These are phyloP conservation scores for Notothenia coriiceps DNA, from an alignment of 2,113 vertebrate species.

Conservation along the genomic window DNA sequence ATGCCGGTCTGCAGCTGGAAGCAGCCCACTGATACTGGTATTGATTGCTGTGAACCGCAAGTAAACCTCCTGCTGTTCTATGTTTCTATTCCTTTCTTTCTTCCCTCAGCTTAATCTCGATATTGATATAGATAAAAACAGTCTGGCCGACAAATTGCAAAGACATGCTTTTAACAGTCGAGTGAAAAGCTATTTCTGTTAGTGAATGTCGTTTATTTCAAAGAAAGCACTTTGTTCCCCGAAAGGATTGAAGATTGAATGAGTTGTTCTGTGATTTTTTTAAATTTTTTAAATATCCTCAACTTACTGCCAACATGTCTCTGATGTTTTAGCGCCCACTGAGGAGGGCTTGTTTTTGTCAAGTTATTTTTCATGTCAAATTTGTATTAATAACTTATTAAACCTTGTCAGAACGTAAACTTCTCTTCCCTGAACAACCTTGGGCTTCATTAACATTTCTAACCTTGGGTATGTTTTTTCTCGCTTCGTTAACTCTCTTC, in stretches of 20 bases:
- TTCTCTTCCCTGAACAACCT: slow-evolving; percentile 56
- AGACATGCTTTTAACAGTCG: slow-evolving; percentile 22
- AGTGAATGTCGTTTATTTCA: slow-evolving; percentile 8
- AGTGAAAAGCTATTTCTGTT: slow-evolving; percentile 40
- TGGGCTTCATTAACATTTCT: slow-evolving; percentile 67
- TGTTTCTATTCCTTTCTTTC: slow-evolving; percentile 53
- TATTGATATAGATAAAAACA: slow-evolving; percentile 65
- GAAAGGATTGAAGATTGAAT: not conserved
- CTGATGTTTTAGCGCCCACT: slow-evolving; percentile 7
- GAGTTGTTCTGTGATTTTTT: not conserved
- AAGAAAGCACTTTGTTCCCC: slow-evolving; percentile 23
- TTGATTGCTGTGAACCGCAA: slow-evolving; percentile 69
- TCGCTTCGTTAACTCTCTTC: slow-evolving; percentile 42
- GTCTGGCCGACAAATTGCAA: slow-evolving; percentile 30
- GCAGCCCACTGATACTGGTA: slow-evolving; percentile 68
- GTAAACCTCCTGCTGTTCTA: slow-evolving; percentile 61
- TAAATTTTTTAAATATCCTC: slow-evolving; percentile 21
- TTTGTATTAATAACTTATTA: slow-evolving; percentile 52
- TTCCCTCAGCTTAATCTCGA: slow-evolving; percentile 47
- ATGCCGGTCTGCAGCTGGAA: slow-evolving; percentile 66
- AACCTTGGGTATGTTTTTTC: slow-evolving; percentile 51
- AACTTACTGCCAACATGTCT: slow-evolving; percentile 6
- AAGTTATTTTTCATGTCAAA: slow-evolving; percentile 52
- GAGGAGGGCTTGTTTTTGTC: not conserved
- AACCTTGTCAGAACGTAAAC: slow-evolving; percentile 50